Base-by-base conservation (phyloP, 2,797 vertebrate species). In the Phalloptychus januarius region DNA sequence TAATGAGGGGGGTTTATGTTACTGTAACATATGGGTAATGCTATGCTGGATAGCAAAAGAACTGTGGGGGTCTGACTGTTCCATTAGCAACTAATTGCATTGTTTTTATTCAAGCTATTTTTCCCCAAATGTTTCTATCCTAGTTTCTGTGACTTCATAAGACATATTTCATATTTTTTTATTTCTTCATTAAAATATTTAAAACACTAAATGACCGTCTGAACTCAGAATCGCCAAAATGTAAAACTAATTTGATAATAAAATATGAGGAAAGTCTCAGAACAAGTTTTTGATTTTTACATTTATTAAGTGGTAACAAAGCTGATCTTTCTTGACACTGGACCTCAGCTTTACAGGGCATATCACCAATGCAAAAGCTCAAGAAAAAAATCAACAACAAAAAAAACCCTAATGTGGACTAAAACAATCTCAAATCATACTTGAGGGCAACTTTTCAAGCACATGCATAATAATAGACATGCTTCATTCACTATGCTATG, bases 11-110 rank as follows among this genome's bases (percentile, higher is more conserved):
- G 77, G 81, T 75, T 84, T 79, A 90, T 89, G 85, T 78, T 88
- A 87, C 88, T 86, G 83, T 88, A 91, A 88, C 94, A 94, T 95
- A 94, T 93, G 93, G 94, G 42, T 63, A 79, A 84, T 73, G 87
- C 78, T 75, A 81, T 80, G 83, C 82, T 85, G 74, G 80, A 78
- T 88, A 85, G 90, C 85, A 87, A 83, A 88, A 86, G 86, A 89
- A 82, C 89, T 86, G 87, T 84, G 85, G 84, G 87, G 71, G 80
- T 86, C 74, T 83, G n/a, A 79, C 77, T 84, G 77, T 90, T 91
- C 72, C 83, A 92, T 94, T 92, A 91, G 82, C 84, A 84, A 75
- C 80, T 89, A 88, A 91, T 87, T 90, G 77, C 77, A 63, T 16
- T 69, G n/a, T 84, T 88, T 90, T 87, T 78, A 71, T 75, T 79